Conservation (phyloP, 2,797 vertebrate species). For the Emydoidea blandingii region DNA sequence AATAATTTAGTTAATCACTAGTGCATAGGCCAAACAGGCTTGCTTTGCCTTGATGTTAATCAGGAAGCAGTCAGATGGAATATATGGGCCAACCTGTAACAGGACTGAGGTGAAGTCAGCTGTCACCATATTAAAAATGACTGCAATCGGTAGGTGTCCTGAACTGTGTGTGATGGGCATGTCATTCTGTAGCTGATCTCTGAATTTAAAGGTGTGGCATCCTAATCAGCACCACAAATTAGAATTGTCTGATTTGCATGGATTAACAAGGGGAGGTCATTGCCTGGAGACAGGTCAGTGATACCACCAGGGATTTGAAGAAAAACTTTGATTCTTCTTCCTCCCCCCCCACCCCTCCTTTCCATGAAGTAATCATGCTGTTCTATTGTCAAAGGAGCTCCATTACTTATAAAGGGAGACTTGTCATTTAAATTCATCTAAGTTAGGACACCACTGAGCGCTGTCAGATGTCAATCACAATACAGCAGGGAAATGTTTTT, state of each 20-base stretch:
- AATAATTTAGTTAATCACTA: slow-evolving; percentile 82
- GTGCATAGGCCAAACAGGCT: slow-evolving; percentile 77
- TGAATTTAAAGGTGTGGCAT: slow-evolving; percentile 83
- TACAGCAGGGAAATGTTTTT: slow-evolving; percentile 84
- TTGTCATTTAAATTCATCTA: slow-evolving; percentile 87
- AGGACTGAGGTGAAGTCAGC: slow-evolving; percentile 74
- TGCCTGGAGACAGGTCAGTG: slow-evolving; percentile 81
- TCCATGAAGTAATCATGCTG: slow-evolving; percentile 81
- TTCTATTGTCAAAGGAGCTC: slow-evolving; percentile 84
- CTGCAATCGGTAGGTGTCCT: slow-evolving; percentile 75
- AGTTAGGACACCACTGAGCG: slow-evolving; percentile 84
- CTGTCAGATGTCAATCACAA: slow-evolving; percentile 86
- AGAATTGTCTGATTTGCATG: slow-evolving; percentile 84
- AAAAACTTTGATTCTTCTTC: slow-evolving; percentile 84
- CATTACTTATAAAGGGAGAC: slow-evolving; percentile 82
- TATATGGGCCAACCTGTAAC: slow-evolving; percentile 70
- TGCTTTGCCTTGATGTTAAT: slow-evolving; percentile 83
- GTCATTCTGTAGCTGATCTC: slow-evolving; percentile 69
- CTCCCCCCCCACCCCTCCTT: slow-evolving; percentile 62
- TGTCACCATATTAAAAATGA: slow-evolving; percentile 74
- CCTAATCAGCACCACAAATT: slow-evolving; percentile 80
- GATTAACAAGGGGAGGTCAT: slow-evolving; percentile 82
- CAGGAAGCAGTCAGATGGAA: slow-evolving; percentile 79
- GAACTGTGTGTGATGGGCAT: slow-evolving; percentile 78
- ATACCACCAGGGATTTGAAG: slow-evolving; percentile 81